Evolutionary conservation across 1,140 invertebrate genomes (phyloP), one percentile per base, ranked within the genome.

Genomic region (Drosophila lini): DNA sequence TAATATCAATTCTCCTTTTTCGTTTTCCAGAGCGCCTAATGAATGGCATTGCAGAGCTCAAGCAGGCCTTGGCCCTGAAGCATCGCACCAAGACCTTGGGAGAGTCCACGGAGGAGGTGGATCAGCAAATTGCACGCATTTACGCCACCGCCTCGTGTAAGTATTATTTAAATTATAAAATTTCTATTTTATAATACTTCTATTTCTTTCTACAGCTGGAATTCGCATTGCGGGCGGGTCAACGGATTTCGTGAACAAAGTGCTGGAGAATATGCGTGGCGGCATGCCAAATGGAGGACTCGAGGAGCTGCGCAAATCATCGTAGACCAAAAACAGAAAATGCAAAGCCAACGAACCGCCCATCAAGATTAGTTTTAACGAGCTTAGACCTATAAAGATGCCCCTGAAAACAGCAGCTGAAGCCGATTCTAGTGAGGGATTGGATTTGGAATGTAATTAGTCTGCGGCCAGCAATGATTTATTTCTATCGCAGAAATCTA

Each of bases 221-320:
- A 91, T 95, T 44, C 94, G 94, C 93, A 96, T 97, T 89, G 97
- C 96, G 62, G 97, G 96, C 52, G 94, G 96, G 75, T 96, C 96
- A 16, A 97, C 97, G 13, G 97, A 97, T 64, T 97, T 96, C 93
- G 97, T 98, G 1, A 98, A 97, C 92, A 95, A 94, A 91, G 94
- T 97, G n/a, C 93, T 97, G 81, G 96, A 96, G 19, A 96, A 96
- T 92, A 94, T 96, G 58, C 96, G 94, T 90, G 93, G 93, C 58
- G 95, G 95, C 19, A 93, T 95, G 75, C 93, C 94, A 22, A 94
- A 94, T 70, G 95, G 95, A 74, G 95, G 95, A 42, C 93, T 96
- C 53, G 94, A 96, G 75, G 95, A 95, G 36, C 55, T 92, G 65
- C 81, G 79, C 16, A 91, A 91, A 59, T 91, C 81, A 58, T 85